Evolutionary conservation across 2,797 vertebrate species (phyloP), one percentile per base, ranked within the genome.

Genomic region (Mus caroli): DNA sequence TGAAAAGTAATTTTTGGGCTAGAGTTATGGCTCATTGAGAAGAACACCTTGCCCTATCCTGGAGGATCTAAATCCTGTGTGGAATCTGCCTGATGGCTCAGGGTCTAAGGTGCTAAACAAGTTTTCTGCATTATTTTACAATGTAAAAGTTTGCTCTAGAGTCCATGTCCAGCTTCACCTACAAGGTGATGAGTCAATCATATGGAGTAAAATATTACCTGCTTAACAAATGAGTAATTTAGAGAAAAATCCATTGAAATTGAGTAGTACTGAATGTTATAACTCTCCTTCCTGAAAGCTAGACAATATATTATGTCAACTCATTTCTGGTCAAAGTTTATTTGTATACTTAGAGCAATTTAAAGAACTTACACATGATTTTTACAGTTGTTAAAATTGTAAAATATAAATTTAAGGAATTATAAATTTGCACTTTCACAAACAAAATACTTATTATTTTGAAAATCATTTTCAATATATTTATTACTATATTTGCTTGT

Each of bases 301-400:
- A 90, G 31, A 28, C 79, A 67, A 69, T 6, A 91, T 0, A 46
- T 69, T 15, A 56, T 52, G 46, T 79, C 34, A 94, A 85, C 86
- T 85, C 76, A 84, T 5, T 14, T 95, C 19, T 54, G 20, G 17
- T 58, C 50, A 58, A 54, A n/a, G 0, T 87, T 19, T 31, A 64
- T 62, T 52, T 85, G 89, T 43, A 54, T 6, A 43, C 91, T 92
- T 79, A 85, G 60, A 84, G 19, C 7, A 95, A 71, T 94, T 89
- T 89, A 20, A 34, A 95, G 46, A 60, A 67, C 67, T 91, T 60
- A 90, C 64, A 13, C 46, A 67, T 85, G 26, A 1, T 64, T 0
- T 24, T 20, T 78, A 22, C 13, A 64, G 69, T 4, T 62, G 62
- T 52, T 52, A 46, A 87, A 80, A 40, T 40, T 77, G 0, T 85